A percentile compares a stretch with the other conserved stretches of the same genome.
Evolutionary conservation across 2,888 invertebrate species (phyloP).

Genomic region (Boloria selene): DNA sequence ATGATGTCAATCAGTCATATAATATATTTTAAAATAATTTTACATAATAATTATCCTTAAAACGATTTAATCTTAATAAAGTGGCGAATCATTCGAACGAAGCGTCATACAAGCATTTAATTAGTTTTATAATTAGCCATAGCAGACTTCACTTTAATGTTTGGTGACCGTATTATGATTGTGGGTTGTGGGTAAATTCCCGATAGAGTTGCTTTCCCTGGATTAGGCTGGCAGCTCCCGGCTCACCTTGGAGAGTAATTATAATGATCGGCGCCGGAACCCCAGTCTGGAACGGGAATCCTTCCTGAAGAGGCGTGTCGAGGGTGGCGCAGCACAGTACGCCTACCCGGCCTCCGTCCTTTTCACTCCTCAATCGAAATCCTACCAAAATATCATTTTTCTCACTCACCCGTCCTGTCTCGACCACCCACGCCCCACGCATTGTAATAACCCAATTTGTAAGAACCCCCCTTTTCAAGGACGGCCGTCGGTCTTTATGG

Average conservation of each 20-base stretch:
- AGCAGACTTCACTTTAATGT: slow-evolving; percentile 68
- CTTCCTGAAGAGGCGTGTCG: slow-evolving; percentile 80
- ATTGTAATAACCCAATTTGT: slow-evolving; percentile 83
- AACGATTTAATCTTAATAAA: not conserved
- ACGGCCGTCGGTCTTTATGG: slow-evolving; percentile 82
- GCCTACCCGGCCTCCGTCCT: slow-evolving; percentile 69
- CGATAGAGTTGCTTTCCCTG: slow-evolving; percentile 65
- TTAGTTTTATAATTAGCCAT: slow-evolving; percentile 64
- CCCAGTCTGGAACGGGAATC: slow-evolving; percentile 74
- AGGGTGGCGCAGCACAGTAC: slow-evolving; percentile 75
- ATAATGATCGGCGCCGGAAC: slow-evolving; percentile 81
- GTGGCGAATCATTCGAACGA: not conserved
- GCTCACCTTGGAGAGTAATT: slow-evolving; percentile 82
- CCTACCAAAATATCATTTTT: slow-evolving; percentile 44
- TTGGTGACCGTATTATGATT: slow-evolving; percentile 67
- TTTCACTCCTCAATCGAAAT: slow-evolving; percentile 47
- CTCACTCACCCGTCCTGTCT: slow-evolving; percentile 65
- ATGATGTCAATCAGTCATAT: too few species aligned
- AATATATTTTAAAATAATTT: too few species aligned
- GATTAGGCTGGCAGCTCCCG: slow-evolving; percentile 73
- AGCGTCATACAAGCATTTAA: slow-evolving; percentile 50
- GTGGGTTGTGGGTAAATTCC: slow-evolving; percentile 66
- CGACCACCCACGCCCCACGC: slow-evolving; percentile 72
- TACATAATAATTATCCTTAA: too few species aligned
- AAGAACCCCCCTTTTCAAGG: slow-evolving; percentile 82